Conservation (phyloP, 2,888 invertebrate genomes). For the Rhagonycha fulva region DNA sequence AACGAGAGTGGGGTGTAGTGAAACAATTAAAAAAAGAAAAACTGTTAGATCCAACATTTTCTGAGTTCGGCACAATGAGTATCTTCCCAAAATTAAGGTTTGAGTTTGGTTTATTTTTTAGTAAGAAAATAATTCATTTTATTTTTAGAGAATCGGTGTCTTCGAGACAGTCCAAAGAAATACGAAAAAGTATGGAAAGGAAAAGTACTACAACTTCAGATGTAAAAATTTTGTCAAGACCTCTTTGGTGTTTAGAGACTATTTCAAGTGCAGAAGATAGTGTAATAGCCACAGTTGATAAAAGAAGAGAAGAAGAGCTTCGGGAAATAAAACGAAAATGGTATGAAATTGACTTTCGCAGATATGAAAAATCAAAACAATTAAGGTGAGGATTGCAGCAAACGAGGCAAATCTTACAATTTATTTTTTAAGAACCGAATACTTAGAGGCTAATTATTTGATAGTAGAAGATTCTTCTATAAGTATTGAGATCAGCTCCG, state of each 20-base stretch:
- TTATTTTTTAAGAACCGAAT: background rate
- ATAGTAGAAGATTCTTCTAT: background rate
- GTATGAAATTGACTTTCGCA: slow-evolving; percentile 38
- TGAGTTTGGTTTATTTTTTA: background rate
- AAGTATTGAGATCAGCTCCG: background rate
- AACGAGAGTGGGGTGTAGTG: slow-evolving; percentile 50
- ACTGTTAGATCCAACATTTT: slow-evolving; percentile 14
- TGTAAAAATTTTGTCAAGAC: slow-evolving; percentile 17
- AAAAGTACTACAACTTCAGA: background rate
- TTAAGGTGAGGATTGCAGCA: slow-evolving; percentile 36
- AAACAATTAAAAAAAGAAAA: slow-evolving; percentile 36
- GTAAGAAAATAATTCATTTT: background rate
- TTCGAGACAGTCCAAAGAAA: background rate
- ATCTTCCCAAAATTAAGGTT: background rate
- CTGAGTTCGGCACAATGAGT: background rate
- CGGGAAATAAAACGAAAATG: slow-evolving; percentile 42
- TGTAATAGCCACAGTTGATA: slow-evolving; percentile 36
- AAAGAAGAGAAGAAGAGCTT: slow-evolving; percentile 37
- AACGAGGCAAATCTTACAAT: background rate
- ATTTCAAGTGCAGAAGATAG: slow-evolving; percentile 33
- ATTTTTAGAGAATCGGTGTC: background rate
- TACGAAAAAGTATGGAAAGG: background rate
- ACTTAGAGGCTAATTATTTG: background rate
- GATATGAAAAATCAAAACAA: slow-evolving; percentile 38
- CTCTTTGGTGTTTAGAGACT: slow-evolving; percentile 42